Evolutionary conservation across 2,888 invertebrate genomes (phyloP).

Genomic region (Cremastobaeus sp.): DNA sequence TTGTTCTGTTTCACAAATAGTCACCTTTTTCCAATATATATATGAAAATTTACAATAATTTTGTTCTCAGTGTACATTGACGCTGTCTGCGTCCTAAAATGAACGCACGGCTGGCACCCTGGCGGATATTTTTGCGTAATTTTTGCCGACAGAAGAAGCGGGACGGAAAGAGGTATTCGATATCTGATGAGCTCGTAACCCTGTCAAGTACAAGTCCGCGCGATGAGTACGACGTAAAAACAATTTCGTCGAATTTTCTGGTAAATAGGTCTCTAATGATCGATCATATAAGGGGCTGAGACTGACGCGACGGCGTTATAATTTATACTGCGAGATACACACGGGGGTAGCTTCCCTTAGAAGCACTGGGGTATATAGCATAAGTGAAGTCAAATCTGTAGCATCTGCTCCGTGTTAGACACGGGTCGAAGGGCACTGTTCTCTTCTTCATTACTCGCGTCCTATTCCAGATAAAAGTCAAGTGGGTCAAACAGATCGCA

Average conservation of each 20-base stretch:
- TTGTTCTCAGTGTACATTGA: too few species aligned
- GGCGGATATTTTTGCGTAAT: too few species aligned
- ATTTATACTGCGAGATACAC: constrained; percentile 77
- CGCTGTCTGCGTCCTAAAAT: too few species aligned
- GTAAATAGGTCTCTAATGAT: constrained; percentile 76
- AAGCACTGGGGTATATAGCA: constrained; percentile 63
- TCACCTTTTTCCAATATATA: too few species aligned
- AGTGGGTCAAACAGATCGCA: constrained; percentile 74
- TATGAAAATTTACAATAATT: too few species aligned
- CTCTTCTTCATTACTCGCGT: constrained; percentile 73
- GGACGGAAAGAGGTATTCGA: neutral
- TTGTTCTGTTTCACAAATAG: too few species aligned
- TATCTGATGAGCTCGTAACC: neutral
- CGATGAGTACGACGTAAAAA: constrained; percentile 59
- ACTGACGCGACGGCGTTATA: constrained; percentile 76
- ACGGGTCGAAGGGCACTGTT: constrained; percentile 77
- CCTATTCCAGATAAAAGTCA: constrained; percentile 71
- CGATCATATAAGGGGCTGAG: constrained; percentile 76
- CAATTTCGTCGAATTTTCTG: constrained; percentile 75
- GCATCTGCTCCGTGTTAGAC: constrained; percentile 78
- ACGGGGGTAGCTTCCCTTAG: constrained; percentile 75
- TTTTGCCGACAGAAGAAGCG: neutral
- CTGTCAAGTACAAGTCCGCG: constrained; percentile 59
- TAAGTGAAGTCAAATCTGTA: constrained; percentile 65
- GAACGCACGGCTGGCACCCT: too few species aligned